Evolutionary conservation across 2,888 invertebrate species (phyloP).

Genomic region (Hecatera dysodea): DNA sequence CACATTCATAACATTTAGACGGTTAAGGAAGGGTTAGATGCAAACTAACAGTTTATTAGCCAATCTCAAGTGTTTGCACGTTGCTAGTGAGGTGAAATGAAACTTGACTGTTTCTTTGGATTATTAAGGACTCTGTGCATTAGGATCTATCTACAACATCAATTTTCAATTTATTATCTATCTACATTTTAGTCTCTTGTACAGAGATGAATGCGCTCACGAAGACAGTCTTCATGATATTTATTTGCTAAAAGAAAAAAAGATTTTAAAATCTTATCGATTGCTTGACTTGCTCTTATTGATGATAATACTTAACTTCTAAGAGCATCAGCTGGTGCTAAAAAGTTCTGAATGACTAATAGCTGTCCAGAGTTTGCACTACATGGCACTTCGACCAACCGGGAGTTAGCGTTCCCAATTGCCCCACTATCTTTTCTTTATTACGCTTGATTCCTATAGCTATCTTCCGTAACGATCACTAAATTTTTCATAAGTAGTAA

Average conservation of each 20-base stretch:
- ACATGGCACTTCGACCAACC: too few relatives aligned
- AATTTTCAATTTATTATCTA: too few relatives aligned
- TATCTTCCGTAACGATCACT: too few relatives aligned
- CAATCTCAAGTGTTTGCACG: slow-evolving; percentile 50
- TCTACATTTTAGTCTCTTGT: not conserved
- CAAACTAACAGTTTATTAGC: slow-evolving; percentile 57
- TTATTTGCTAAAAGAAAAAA: not conserved
- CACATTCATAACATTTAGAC: slow-evolving; percentile 49
- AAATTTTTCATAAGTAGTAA: not conserved
- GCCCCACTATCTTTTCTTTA: too few relatives aligned
- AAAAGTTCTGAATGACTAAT: too few relatives aligned
- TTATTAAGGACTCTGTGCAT: not conserved
- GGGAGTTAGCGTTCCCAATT: too few relatives aligned
- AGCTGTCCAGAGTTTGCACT: too few relatives aligned
- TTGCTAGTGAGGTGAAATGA: slow-evolving; percentile 23
- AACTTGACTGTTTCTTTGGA: slow-evolving; percentile 38
- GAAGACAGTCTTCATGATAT: not conserved
- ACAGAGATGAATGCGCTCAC: not conserved
- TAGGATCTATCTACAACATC: not conserved
- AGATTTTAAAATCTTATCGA: too few relatives aligned
- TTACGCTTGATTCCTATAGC: too few relatives aligned
- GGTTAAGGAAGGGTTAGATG: slow-evolving; percentile 43
- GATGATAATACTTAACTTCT: too few relatives aligned
- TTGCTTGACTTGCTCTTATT: too few relatives aligned
- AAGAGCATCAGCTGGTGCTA: too few relatives aligned